These are phyloP conservation scores for Formica selysi DNA, from an alignment of 1,140 invertebrate genomes.

Conservation along the genomic window DNA sequence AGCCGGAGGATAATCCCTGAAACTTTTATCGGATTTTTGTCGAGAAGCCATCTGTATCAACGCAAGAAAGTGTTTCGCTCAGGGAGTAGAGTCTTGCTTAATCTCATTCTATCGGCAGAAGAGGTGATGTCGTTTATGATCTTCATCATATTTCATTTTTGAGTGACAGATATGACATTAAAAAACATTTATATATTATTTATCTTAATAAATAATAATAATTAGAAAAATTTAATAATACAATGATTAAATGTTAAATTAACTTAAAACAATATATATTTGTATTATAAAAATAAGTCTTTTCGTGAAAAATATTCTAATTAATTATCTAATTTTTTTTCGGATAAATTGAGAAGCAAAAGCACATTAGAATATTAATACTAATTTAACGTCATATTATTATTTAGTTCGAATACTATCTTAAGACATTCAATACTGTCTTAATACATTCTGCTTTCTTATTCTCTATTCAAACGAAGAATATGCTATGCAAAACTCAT, in stretches of 20 bases:
- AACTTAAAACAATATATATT: background rate
- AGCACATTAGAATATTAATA: background rate
- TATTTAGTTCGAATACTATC: background rate
- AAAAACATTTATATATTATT: conserved; percentile 44
- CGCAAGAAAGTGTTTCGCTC: conserved; percentile 62
- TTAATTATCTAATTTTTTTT: background rate
- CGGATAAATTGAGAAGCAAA: background rate
- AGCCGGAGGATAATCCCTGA: conserved; percentile 72
- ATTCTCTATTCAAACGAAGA: conserved; percentile 32
- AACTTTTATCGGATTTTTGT: conserved; percentile 75
- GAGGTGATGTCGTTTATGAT: background rate
- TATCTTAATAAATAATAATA: conserved; percentile 18
- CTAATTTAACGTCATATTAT: background rate
- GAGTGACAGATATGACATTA: conserved; percentile 8
- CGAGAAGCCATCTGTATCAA: conserved; percentile 55
- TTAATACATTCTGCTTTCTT: conserved; percentile 22
- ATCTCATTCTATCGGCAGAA: background rate
- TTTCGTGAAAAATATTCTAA: background rate
- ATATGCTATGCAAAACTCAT: conserved; percentile 40
- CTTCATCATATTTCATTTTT: conserved; percentile 18
- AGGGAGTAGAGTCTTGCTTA: conserved; percentile 35
- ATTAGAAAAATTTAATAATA: background rate
- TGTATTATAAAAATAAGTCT: background rate
- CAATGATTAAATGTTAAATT: conserved; percentile 7
- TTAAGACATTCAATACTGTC: background rate